These are phyloP conservation scores for Lamellibrachia columna DNA, from an alignment of 2,888 invertebrate species.

Conservation along the genomic window DNA sequence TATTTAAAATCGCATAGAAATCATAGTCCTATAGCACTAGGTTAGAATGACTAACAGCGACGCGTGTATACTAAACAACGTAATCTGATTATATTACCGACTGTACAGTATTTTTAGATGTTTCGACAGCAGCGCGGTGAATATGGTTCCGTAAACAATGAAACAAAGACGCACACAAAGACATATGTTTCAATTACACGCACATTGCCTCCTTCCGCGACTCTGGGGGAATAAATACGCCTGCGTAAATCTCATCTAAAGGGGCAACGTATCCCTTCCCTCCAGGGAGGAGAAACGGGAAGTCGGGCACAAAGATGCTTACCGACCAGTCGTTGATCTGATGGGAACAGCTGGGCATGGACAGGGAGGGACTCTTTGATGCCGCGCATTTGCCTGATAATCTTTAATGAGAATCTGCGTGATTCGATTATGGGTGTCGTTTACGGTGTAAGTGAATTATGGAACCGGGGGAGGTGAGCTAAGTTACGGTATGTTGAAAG, in stretches of 20 bases:
- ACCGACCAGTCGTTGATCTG: neutral
- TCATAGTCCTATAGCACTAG: no score
- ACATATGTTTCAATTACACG: slow-evolving; percentile 10
- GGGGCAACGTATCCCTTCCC: neutral
- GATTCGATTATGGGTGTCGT: slow-evolving; percentile 4
- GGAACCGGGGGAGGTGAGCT: neutral
- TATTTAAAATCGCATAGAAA: no score
- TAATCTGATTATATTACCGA: no score
- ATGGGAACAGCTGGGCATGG: neutral
- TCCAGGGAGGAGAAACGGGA: neutral
- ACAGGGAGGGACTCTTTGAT: slow-evolving; percentile 10
- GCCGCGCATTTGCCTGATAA: neutral
- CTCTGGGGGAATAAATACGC: neutral
- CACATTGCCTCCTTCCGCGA: neutral
- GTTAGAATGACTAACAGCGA: no score
- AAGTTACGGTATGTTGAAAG: neutral
- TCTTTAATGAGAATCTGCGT: slow-evolving; percentile 16
- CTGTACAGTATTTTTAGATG: no score
- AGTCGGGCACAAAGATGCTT: neutral
- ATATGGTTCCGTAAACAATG: neutral
- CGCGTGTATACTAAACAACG: no score
- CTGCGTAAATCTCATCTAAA: slow-evolving; percentile 3
- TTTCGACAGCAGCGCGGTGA: neutral
- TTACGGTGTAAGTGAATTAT: neutral
- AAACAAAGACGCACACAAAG: neutral